Evolutionary conservation across 2,797 vertebrate species (phyloP).

Genomic region (Galago senegalensis): DNA sequence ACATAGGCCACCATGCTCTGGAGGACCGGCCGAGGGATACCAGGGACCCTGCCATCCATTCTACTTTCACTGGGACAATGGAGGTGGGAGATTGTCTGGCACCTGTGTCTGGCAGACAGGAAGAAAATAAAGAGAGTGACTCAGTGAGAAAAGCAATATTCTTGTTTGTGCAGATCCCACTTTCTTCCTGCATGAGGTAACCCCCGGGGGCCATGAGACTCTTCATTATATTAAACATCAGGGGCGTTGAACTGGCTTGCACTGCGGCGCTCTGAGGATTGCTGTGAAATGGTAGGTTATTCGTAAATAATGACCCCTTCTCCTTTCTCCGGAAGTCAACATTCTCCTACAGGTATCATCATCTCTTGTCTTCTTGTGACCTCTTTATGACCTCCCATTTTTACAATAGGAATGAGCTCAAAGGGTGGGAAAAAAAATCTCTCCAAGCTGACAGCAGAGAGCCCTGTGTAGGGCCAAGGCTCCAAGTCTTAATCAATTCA

Average conservation of each 20-base stretch:
- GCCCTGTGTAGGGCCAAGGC: accelerated
- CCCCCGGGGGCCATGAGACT: neutral
- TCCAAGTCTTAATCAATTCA: neutral
- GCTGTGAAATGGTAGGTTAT: conserved; percentile 75
- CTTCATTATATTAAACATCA: conserved; percentile 60
- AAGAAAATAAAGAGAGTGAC: no score
- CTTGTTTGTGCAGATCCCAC: neutral
- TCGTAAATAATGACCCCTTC: conserved; percentile 50
- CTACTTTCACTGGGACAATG: accelerated
- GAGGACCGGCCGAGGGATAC: neutral
- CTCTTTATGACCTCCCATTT: conserved; percentile 34
- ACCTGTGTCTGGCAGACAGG: neutral
- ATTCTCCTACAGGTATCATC: neutral
- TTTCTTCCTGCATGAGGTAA: neutral
- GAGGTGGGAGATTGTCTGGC: neutral
- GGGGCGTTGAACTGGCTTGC: neutral
- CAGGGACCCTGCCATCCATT: neutral
- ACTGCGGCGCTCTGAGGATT: accelerated
- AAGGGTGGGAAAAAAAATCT: neutral
- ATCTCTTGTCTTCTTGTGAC: neutral
- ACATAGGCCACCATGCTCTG: accelerated
- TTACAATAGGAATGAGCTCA: neutral
- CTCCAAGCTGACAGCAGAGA: neutral
- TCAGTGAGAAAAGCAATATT: neutral
- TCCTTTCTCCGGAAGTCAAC: neutral